Percentiles rank a stretch among this genome's conserved stretches.
Conservation (phyloP, 2,797 vertebrate species). For the Chelidonichthys spinosus region DNA sequence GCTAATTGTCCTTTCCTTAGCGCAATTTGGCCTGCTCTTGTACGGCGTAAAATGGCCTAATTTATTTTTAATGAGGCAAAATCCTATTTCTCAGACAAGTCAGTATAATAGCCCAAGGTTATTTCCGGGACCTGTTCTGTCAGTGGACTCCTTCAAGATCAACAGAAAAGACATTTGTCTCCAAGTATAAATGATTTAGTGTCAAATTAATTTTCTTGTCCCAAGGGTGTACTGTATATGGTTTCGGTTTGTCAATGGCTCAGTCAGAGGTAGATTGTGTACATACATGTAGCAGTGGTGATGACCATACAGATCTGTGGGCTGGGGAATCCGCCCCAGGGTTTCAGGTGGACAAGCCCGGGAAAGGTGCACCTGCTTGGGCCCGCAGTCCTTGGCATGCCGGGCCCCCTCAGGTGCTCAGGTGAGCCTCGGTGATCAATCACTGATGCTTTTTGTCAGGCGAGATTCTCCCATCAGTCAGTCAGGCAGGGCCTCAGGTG, state of each 20-base stretch:
- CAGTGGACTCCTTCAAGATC: slow-evolving; percentile 66
- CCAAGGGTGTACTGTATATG: slow-evolving; percentile 47
- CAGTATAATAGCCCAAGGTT: slow-evolving; percentile 63
- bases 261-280: slow-evolving; percentile 37
- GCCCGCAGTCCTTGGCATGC: slow-evolving; percentile 58
- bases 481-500: slow-evolving; percentile 76
- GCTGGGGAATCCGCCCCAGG: slow-evolving; percentile 70
- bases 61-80: slow-evolving; percentile 77
- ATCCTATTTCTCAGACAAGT: slow-evolving; percentile 69
- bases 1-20: slow-evolving; percentile 72
- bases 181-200: slow-evolving; percentile 72
- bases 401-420: slow-evolving; percentile 76
- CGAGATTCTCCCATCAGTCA: slow-evolving; percentile 79
- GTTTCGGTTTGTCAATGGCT: slow-evolving; percentile 26
- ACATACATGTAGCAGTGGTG: slow-evolving; percentile 28
- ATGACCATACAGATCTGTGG: slow-evolving; percentile 65
- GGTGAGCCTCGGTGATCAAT: slow-evolving; percentile 82
- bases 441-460: slow-evolving; percentile 76
- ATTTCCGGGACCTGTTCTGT: slow-evolving; percentile 63
- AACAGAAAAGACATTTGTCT: slow-evolving; percentile 71
- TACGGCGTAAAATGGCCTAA: slow-evolving; percentile 64
- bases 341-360: slow-evolving; percentile 74
- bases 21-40: slow-evolving; percentile 58
- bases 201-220: slow-evolving; percentile 74
- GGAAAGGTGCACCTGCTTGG: slow-evolving; percentile 61